Percentiles rank a stretch among this genome's conserved stretches.
Evolutionary conservation across 2,888 invertebrate genomes (phyloP).

Genomic region (Habrosyne pyritoides): DNA sequence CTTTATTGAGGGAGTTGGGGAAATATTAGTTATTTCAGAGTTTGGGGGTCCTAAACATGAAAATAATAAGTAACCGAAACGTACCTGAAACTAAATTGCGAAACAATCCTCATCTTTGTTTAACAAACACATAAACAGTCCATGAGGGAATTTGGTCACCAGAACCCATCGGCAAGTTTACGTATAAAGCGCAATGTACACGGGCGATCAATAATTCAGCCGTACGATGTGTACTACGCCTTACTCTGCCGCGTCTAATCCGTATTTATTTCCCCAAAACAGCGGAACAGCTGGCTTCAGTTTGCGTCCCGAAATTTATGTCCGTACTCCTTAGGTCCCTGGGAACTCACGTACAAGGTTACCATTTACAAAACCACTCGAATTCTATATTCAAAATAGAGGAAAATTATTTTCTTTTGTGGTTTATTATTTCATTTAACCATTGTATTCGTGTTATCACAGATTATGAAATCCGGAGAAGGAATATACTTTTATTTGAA

Average conservation of each 20-base stretch:
- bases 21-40: no score
- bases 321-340: slow-evolving; percentile 56
- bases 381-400: neutral
- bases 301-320: slow-evolving; percentile 75
- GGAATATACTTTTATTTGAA: no score
- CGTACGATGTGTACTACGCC: slow-evolving; percentile 55
- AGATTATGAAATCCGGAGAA: no score
- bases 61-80: no score
- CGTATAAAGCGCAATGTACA: slow-evolving; percentile 34
- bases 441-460: neutral
- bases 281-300: slow-evolving; percentile 77
- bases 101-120: neutral
- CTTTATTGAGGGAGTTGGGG: neutral
- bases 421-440: neutral
- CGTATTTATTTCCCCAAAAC: slow-evolving; percentile 79
- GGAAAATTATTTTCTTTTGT: neutral
- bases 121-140: neutral
- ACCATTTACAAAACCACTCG: slow-evolving; percentile 27
- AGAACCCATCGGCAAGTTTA: slow-evolving; percentile 4
- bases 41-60: no score
- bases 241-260: slow-evolving; percentile 64
- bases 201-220: slow-evolving; percentile 67
- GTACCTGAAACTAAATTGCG: no score
- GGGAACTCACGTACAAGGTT: slow-evolving; percentile 52
- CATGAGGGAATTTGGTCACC: neutral